Conservation (phyloP, 2,888 invertebrate genomes). For the Periphyllus acericola region DNA sequence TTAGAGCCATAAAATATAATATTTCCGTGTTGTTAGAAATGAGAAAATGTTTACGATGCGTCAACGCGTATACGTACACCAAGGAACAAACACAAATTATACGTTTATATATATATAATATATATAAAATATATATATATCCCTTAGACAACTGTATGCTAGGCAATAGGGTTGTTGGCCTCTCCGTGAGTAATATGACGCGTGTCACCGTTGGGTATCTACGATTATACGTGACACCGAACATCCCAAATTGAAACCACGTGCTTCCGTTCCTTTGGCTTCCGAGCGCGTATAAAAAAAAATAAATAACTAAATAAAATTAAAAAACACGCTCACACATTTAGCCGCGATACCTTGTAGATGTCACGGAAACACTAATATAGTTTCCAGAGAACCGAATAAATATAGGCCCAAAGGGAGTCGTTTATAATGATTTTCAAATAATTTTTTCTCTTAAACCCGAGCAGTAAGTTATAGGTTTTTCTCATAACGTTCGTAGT, state of each 20-base stretch:
- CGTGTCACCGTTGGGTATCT: slow-evolving; percentile 56
- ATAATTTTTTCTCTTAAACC: background rate
- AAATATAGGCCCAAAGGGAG: slow-evolving; percentile 18
- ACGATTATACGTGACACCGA: slow-evolving; percentile 59
- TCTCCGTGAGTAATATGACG: slow-evolving; percentile 58
- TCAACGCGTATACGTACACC: background rate
- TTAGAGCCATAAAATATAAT: slow-evolving; percentile 14
- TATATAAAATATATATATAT: background rate
- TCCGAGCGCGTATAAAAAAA: slow-evolving; percentile 12
- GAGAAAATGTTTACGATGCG: background rate
- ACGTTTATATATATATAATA: no score
- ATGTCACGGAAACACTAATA: background rate
- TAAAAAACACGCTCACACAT: slow-evolving; percentile 21
- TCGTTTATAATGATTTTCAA: slow-evolving; percentile 39
- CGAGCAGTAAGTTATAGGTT: slow-evolving; percentile 22
- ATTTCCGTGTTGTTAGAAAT: slow-evolving; percentile 39
- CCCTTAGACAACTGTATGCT: background rate
- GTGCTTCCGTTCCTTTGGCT: slow-evolving; percentile 60
- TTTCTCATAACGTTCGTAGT: slow-evolving; percentile 5
- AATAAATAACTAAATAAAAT: slow-evolving; percentile 1
- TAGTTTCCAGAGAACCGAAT: background rate
- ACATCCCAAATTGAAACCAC: slow-evolving; percentile 62
- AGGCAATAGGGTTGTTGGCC: slow-evolving; percentile 45
- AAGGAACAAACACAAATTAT: no score
- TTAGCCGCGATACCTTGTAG: slow-evolving; percentile 14